phyloP scores from a whole-genome alignment of 2,113 vertebrate genomes.

The Notechis scutatus region DNA sequence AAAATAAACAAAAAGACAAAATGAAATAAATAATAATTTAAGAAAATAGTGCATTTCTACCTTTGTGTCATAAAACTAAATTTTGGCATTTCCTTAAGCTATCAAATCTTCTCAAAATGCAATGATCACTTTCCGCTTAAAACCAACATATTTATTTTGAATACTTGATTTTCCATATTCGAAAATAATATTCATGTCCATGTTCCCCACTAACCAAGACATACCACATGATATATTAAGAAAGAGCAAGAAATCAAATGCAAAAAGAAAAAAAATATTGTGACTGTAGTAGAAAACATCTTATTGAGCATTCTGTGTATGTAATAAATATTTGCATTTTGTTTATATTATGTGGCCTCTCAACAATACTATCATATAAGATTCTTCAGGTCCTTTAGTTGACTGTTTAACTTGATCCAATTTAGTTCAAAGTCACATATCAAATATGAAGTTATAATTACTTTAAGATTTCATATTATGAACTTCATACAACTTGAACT shows the following conservation, averaged over 20 bases:
- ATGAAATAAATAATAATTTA: neutral
- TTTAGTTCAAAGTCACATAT: neutral
- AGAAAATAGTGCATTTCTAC: neutral
- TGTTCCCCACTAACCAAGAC: neutral
- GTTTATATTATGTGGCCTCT: neutral
- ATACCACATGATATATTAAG: neutral
- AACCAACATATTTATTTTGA: neutral
- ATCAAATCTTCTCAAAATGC: neutral
- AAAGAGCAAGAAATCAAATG: neutral
- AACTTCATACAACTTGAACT: slow-evolving; percentile 9
- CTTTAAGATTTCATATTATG: slow-evolving; percentile 15
- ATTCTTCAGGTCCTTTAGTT: neutral
- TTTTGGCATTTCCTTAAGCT: neutral
- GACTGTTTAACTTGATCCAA: neutral
- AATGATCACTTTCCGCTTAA: neutral
- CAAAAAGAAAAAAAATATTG: neutral
- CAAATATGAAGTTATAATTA: slow-evolving; percentile 23
- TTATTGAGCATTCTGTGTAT: neutral
- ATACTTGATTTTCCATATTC: neutral
- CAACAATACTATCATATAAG: neutral
- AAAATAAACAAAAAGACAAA: neutral
- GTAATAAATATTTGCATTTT: neutral
- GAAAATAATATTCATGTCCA: neutral
- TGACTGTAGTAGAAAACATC: neutral
- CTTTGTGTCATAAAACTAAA: neutral